phyloP scores from a whole-genome alignment of 2,888 invertebrate species.

The Iphiclides podalirius region DNA sequence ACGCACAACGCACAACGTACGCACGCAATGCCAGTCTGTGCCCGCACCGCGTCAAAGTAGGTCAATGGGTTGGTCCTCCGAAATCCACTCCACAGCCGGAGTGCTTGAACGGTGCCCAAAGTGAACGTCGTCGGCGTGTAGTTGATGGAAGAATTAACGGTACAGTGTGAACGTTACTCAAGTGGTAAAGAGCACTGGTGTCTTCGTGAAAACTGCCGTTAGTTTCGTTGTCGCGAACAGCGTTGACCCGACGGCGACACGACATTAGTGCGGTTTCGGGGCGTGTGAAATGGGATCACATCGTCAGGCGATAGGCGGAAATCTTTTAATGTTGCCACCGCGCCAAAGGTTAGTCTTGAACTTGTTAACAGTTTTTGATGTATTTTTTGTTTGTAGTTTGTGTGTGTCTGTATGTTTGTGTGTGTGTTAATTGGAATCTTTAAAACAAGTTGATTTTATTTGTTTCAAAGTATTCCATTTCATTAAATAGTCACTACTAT shows the following conservation, averaged over 20 bases:
- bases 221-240: neutral
- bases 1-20: neutral
- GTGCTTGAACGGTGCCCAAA: neutral
- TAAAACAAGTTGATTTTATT: neutral
- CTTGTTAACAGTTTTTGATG: neutral
- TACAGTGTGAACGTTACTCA: too few relatives aligned
- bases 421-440: too few relatives aligned
- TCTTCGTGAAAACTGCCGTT: neutral
- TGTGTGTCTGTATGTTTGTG: too few relatives aligned
- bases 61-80: conserved; percentile 1
- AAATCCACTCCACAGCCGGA: neutral
- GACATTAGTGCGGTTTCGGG: neutral
- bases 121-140: too few relatives aligned
- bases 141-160: too few relatives aligned
- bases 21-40: neutral
- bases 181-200: neutral
- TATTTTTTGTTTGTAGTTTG: too few relatives aligned
- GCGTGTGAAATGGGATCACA: too few relatives aligned
- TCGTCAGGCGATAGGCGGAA: too few relatives aligned
- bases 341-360: neutral
- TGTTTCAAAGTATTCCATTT: too few relatives aligned
- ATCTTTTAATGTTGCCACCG: too few relatives aligned
- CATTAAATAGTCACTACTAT: neutral
- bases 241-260: neutral
- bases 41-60: neutral